These are phyloP conservation scores for Phthorimaea operculella DNA, from an alignment of 1,140 invertebrate genomes.

Conservation along the genomic window DNA sequence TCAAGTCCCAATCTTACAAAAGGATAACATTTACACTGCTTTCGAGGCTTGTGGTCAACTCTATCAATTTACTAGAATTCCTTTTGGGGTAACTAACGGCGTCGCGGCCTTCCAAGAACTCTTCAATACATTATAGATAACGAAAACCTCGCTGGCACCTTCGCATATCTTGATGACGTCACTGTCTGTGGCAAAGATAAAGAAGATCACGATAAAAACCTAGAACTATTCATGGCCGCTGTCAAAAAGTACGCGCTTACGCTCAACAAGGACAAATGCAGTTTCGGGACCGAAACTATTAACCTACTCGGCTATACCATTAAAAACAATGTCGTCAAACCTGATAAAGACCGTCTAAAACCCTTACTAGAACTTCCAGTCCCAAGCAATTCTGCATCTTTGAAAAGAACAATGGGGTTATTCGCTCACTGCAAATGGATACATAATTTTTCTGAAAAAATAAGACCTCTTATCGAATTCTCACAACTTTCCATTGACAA, in stretches of 20 bases:
- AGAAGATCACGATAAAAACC: conserved; percentile 18
- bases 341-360: conserved; percentile 15
- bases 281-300: conserved; percentile 6
- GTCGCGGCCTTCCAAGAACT: conserved; percentile 20
- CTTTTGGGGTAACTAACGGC: conserved; percentile 22
- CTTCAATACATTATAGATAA: conserved; percentile 11
- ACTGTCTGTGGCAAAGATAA: conserved; percentile 19
- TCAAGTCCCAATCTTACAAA: background rate
- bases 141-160: conserved; percentile 9
- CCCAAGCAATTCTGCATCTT: conserved; percentile 8
- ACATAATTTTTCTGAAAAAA: conserved; percentile 18
- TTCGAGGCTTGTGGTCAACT: conserved; percentile 7
- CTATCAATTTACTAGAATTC: conserved; percentile 17
- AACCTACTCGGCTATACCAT: conserved; percentile 13
- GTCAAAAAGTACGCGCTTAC: conserved; percentile 12
- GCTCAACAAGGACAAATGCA: conserved; percentile 15
- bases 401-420: conserved; percentile 18
- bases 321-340: conserved; percentile 1
- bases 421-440: conserved; percentile 27
- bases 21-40: background rate
- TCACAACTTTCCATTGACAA: no score
- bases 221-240: conserved; percentile 13
- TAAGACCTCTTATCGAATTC: conserved; percentile 5
- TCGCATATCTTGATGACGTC: conserved; percentile 19
- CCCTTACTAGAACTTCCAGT: conserved; percentile 11